These are phyloP conservation scores for Azorinus chamasolen DNA, from an alignment of 2,888 invertebrate genomes.

Conservation along the genomic window DNA sequence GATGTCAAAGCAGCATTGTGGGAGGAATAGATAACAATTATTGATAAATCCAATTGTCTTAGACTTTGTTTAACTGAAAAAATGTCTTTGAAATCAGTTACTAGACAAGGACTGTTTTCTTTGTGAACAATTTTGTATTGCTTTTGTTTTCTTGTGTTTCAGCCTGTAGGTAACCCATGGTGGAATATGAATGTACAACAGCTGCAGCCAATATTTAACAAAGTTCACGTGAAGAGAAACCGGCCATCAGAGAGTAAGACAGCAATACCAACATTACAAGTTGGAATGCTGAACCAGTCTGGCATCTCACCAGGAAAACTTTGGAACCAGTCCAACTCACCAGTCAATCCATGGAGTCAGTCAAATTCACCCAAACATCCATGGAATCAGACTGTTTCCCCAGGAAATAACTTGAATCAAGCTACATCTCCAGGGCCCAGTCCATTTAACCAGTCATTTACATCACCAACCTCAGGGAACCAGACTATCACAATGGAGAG, in stretches of 20 bases:
- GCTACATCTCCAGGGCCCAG: slow-evolving; percentile 8
- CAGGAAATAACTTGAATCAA: slow-evolving; percentile 21
- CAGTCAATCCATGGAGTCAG: neutral
- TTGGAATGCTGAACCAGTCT: slow-evolving; percentile 14
- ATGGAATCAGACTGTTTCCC: slow-evolving; percentile 3
- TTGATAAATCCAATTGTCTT: no score
- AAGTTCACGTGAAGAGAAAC: slow-evolving; percentile 50
- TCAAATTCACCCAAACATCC: neutral
- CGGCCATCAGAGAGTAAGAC: slow-evolving; percentile 15
- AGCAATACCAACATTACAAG: neutral
- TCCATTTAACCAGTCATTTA: neutral
- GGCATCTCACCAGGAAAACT: slow-evolving; percentile 3
- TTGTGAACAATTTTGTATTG: no score
- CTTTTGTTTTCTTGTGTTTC: slow-evolving; percentile 1
- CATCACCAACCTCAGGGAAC: no score
- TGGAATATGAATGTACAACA: slow-evolving; percentile 78
- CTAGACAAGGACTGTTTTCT: no score
- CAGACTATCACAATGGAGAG: no score
- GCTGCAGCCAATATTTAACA: slow-evolving; percentile 70
- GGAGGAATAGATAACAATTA: no score
- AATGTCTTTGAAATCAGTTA: no score
- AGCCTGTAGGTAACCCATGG: slow-evolving; percentile 71
- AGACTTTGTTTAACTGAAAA: no score
- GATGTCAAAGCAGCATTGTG: no score
- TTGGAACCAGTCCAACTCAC: slow-evolving; percentile 2